Percentiles rank a stretch among this genome's conserved stretches.
Conservation (phyloP, 2,888 invertebrate species). For the Protonemura montana region DNA sequence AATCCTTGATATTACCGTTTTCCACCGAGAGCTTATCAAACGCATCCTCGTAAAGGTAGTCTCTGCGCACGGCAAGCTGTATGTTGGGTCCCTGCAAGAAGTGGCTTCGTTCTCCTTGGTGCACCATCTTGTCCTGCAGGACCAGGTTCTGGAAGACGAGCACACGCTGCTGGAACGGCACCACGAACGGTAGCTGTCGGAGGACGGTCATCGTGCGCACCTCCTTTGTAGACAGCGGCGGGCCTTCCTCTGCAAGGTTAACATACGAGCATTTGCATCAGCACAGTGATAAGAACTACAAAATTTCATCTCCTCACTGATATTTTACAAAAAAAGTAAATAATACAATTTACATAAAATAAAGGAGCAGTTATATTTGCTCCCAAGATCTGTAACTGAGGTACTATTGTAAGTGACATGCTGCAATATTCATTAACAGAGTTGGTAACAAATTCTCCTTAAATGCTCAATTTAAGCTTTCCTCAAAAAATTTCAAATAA, state of each 20-base stretch:
- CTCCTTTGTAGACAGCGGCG: slow-evolving; percentile 87
- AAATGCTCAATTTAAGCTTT: background rate
- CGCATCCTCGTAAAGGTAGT: slow-evolving; percentile 97
- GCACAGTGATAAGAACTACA: too few relatives aligned
- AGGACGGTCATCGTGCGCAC: slow-evolving; percentile 86
- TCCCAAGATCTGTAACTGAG: too few relatives aligned
- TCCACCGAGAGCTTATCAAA: slow-evolving; percentile 91
- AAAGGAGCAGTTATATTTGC: too few relatives aligned
- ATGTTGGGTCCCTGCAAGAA: slow-evolving; percentile 80
- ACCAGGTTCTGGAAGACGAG: slow-evolving; percentile 80
- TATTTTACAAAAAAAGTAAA: too few relatives aligned
- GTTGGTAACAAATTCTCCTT: too few relatives aligned
- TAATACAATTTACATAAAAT: too few relatives aligned
- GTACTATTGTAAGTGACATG: too few relatives aligned
- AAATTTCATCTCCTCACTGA: too few relatives aligned
- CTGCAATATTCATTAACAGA: too few relatives aligned
- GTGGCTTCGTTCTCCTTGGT: slow-evolving; percentile 77
- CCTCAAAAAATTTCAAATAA: too few relatives aligned
- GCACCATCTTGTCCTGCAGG: slow-evolving; percentile 70
- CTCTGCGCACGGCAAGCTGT: slow-evolving; percentile 80
- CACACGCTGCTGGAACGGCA: slow-evolving; percentile 90
- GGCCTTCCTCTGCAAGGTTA: slow-evolving; percentile 71
- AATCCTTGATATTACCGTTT: slow-evolving; percentile 71
- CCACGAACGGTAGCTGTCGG: slow-evolving; percentile 92
- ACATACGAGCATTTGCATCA: background rate